These are phyloP conservation scores for Lasiommata megera DNA, from an alignment of 2,888 invertebrate species.

Conservation along the genomic window DNA sequence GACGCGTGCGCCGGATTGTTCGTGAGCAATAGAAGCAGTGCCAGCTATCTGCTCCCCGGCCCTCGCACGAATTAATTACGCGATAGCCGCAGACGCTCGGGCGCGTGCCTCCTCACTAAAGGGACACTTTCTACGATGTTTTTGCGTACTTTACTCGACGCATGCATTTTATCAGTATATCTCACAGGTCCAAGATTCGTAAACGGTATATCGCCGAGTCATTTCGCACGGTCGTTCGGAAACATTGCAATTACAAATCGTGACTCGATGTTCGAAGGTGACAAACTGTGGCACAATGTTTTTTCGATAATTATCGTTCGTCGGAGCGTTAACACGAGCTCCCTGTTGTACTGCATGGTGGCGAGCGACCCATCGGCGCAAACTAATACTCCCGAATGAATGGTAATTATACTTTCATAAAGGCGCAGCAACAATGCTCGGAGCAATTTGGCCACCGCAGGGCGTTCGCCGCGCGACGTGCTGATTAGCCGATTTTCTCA, in stretches of 20 bases:
- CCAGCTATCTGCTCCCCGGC: constrained; percentile 56
- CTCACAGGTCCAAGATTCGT: constrained; percentile 12
- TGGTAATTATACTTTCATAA: constrained; percentile 71
- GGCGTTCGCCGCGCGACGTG: constrained; percentile 49
- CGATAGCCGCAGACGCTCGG: constrained; percentile 47
- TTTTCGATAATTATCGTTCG: constrained; percentile 65
- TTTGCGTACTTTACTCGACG: constrained; percentile 34
- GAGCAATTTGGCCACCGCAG: constrained; percentile 52
- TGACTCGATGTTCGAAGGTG: constrained; percentile 51
- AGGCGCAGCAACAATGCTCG: constrained; percentile 55
- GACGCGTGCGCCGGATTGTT: constrained; percentile 57
- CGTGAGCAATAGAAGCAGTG: constrained; percentile 53
- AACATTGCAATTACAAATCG: constrained; percentile 56
- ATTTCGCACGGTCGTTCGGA: constrained; percentile 32
- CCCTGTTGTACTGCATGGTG: constrained; percentile 63
- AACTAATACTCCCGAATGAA: constrained; percentile 70
- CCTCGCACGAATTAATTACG: constrained; percentile 69
- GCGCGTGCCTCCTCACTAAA: constrained; percentile 53
- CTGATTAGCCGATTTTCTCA: constrained; percentile 78
- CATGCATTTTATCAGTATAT: constrained; percentile 46
- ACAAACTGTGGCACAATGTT: constrained; percentile 37
- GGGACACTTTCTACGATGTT: constrained; percentile 44
- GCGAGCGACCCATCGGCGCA: constrained; percentile 45
- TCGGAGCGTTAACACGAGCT: constrained; percentile 63
- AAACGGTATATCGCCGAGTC: not conserved